A percentile compares a stretch with the other conserved stretches of the same genome.
phyloP scores from a whole-genome alignment of 2,113 vertebrate genomes.

The Callipepla californica region DNA sequence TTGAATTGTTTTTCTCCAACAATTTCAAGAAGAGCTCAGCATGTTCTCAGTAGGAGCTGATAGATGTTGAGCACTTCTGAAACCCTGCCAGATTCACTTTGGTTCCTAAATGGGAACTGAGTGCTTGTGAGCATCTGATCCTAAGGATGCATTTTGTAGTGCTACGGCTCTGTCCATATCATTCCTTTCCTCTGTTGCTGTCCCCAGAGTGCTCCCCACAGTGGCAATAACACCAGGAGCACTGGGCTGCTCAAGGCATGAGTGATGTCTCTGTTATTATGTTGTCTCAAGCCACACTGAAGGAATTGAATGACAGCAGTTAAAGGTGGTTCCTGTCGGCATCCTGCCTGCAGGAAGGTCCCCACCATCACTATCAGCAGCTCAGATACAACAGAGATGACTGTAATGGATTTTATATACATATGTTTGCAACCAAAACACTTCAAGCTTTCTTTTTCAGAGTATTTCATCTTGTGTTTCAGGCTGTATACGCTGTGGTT shows the following conservation, averaged over 20 bases:
- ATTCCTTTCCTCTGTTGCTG: background rate
- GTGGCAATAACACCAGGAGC: background rate
- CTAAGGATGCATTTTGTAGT: slow-evolving; percentile 46
- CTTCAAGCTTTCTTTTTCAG: background rate
- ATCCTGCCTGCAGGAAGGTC: background rate
- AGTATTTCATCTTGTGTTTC: background rate
- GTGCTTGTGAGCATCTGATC: slow-evolving; percentile 37
- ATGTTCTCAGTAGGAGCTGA: slow-evolving; percentile 65
- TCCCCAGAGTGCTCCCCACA: background rate
- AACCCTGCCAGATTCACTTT: slow-evolving; percentile 61
- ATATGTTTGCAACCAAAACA: rapidly evolving
- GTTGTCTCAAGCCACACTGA: background rate
- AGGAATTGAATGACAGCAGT: background rate
- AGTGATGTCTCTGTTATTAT: slow-evolving; percentile 13
- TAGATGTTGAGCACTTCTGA: slow-evolving; percentile 67
- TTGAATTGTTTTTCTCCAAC: slow-evolving; percentile 57
- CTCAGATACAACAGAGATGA: background rate
- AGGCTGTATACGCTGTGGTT: background rate
- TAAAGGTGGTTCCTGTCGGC: background rate
- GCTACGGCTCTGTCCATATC: background rate
- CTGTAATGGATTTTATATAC: background rate
- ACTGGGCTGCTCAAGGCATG: background rate
- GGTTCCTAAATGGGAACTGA: slow-evolving; percentile 33
- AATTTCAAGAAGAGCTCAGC: slow-evolving; percentile 65
- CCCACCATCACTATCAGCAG: background rate